Evolutionary conservation across 2,797 vertebrate species (phyloP).

Genomic region (Mormyrus proboscirostris): DNA sequence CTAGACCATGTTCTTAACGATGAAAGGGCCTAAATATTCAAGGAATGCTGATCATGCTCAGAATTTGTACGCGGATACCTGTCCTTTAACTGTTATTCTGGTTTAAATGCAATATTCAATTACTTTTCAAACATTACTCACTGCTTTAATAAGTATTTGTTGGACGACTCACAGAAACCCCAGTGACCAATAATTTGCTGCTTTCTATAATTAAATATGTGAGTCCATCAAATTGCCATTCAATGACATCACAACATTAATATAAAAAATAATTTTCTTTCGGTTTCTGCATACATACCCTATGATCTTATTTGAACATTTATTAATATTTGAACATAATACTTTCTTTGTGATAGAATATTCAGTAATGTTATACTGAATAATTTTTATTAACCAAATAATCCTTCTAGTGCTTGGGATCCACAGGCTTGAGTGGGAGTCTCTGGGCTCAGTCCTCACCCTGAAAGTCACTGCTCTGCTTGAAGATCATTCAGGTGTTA

Average conservation of each 20-base stretch:
- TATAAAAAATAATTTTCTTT: neutral
- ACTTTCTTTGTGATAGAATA: neutral
- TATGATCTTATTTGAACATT: neutral
- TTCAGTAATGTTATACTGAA: neutral
- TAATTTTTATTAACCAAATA: neutral
- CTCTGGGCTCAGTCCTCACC: neutral
- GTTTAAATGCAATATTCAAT: neutral
- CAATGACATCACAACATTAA: neutral
- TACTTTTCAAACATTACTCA: neutral
- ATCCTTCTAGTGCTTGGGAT: neutral
- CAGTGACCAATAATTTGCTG: neutral
- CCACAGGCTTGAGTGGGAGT: neutral
- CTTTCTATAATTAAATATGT: conserved; percentile 1
- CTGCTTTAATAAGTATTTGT: neutral
- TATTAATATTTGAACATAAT: neutral
- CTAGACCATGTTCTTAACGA: neutral
- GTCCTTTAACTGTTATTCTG: neutral
- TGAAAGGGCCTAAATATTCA: neutral
- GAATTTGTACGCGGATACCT: neutral
- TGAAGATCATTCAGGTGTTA: neutral
- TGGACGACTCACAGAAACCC: neutral
- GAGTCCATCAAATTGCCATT: neutral
- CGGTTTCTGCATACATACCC: neutral
- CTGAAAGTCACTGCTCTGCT: neutral
- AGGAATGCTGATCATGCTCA: neutral